Conservation (phyloP, 2,113 vertebrate genomes). For the Coturnix japonica region DNA sequence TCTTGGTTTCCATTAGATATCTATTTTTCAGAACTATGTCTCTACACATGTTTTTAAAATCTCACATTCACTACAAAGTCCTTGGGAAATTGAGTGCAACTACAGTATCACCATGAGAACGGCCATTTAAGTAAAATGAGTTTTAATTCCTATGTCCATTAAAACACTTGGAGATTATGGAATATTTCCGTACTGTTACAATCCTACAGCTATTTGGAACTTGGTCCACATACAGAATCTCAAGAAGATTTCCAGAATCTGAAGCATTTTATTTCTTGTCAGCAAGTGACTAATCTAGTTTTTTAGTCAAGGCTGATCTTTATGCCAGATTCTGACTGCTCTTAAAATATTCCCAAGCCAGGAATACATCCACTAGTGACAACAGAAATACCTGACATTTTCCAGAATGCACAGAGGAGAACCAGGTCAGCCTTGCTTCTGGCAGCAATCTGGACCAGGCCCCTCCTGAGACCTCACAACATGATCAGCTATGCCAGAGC, state of each 20-base stretch:
- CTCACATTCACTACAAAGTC: neutral
- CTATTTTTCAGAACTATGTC: neutral
- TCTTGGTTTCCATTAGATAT: neutral
- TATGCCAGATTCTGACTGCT: neutral
- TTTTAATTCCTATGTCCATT: neutral
- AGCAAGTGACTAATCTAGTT: neutral
- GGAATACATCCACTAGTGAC: neutral
- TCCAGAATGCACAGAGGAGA: conserved; percentile 2
- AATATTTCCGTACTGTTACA: neutral
- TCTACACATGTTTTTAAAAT: neutral
- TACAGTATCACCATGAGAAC: neutral
- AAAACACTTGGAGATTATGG: neutral
- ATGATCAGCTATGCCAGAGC: neutral
- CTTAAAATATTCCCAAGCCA: conserved; percentile 25
- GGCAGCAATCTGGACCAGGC: neutral
- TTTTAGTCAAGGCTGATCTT: neutral
- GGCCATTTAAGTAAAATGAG: neutral
- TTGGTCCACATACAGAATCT: neutral
- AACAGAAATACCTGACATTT: conserved; percentile 14
- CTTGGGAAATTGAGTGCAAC: neutral
- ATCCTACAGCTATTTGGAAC: neutral
- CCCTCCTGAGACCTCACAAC: neutral
- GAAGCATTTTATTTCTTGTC: neutral
- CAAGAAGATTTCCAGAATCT: neutral
- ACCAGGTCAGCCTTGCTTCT: conserved; percentile 12